Base-by-base conservation (phyloP, 2,113 vertebrate species). In the Motacilla tschutschensis region DNA sequence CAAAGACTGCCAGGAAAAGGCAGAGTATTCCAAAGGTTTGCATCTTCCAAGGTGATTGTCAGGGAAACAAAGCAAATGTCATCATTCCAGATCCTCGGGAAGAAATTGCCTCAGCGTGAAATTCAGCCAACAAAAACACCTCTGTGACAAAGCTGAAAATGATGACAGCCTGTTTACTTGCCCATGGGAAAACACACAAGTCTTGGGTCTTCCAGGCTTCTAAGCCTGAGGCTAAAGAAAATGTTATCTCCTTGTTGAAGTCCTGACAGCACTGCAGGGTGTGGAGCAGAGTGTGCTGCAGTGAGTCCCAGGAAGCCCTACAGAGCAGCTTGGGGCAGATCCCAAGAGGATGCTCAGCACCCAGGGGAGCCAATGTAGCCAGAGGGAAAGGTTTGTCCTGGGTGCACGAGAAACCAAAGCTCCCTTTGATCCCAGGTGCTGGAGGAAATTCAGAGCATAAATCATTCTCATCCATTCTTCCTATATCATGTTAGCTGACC, bases 401-500 rank as follows among this genome's bases (percentile, higher is more conserved):
- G 8, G 10, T 40, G 29, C 46, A 19, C 1, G 1, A 60, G 58
- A 74, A 80, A 75, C 72, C 53, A 65, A 74, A 88, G 46, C 18
- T 84, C 29, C 25, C 21, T 72, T 79, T 83, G 72, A 75, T 85
- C 29, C 24, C 18, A 8, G 67, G 48, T 71, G 51, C 44, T 74
- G 62, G n/a, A 75, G 57, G 47, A 58, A 54, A 82, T 79, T 60
- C 48, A 60, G 57, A 71, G 41, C 62, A 87, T 73, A 90, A 93
- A 88, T 87, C 53, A 69, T 77, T 88, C 64, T 82, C 76, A 48
- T 25, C 75, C 59, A 25, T 73, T 85, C 66, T 89, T 66, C 72
- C 78, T 70, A 7, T 67, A 83, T 64, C 35, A 1, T 51, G 82
- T 88, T 85, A 88, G 75, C 50, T 79, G 82, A 90, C 81, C 90